These are phyloP conservation scores for Drosophila phalerata DNA, from an alignment of 2,888 invertebrate genomes.

Conservation along the genomic window DNA sequence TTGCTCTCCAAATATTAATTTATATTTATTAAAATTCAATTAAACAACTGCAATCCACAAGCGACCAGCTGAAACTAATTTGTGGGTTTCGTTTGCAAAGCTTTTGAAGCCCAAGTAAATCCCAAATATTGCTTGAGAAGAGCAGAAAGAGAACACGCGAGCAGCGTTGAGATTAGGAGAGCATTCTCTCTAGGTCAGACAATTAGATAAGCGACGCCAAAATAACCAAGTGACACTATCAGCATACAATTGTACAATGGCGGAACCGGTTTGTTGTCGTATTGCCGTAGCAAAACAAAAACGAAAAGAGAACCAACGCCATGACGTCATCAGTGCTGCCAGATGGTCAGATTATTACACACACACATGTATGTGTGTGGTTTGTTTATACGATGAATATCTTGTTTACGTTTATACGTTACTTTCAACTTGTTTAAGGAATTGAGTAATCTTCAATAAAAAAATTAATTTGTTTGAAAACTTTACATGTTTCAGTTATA, in stretches of 20 bases:
- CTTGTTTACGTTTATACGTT: no score
- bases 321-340: conserved; percentile 59
- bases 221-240: conserved; percentile 75
- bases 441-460: no score
- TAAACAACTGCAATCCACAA: conserved; percentile 41
- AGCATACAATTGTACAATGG: conserved; percentile 12
- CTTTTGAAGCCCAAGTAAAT: conserved; percentile 10
- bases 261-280: conserved; percentile 73
- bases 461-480: no score
- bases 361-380: neutral
- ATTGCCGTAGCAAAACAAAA: conserved; percentile 72
- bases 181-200: conserved; percentile 13
- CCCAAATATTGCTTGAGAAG: conserved; percentile 17
- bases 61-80: conserved; percentile 61
- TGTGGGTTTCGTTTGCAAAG: conserved; percentile 13
- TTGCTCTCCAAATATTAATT: conserved; percentile 11
- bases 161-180: conserved; percentile 47
- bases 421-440: no score
- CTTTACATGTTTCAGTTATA: no score
- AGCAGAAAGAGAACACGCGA: conserved; percentile 45
- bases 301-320: conserved; percentile 24
- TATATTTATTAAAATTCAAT: conserved; percentile 6
- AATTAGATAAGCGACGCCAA: conserved; percentile 78
- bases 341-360: conserved; percentile 2
- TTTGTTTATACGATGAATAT: neutral